Evolutionary conservation across 2,113 vertebrate species (phyloP), one percentile per base, ranked within the genome.

Genomic region (Mola mola): DNA sequence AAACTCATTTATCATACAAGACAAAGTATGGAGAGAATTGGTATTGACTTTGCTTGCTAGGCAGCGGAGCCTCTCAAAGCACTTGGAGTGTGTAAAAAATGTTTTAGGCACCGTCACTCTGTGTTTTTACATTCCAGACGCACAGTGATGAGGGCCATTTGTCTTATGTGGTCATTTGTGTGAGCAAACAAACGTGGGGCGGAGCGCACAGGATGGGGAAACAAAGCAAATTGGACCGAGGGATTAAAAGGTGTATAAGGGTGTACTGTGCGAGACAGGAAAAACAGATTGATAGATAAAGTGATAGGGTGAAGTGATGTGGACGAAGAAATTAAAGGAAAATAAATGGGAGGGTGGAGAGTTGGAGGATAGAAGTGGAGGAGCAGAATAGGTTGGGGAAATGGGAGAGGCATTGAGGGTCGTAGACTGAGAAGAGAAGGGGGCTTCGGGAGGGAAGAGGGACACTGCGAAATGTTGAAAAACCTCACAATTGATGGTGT

Each of bases 401-500:
- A n/a, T 9, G 78, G 82, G 79, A 83, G 82, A 81, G 79, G 82
- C 74, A 72, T 68, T 16, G 48, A 76, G 78, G 82, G 68, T 83
- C 80, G 73, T 82, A 78, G 86, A 80, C 67, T 16, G 56, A 63
- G 76, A 17, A 61, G 56, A 69, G 77, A 71, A 64, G n/a, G 50
- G 28, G 48, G 72, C 65, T 78, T 71, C 69, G 75, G 66, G 62
- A 72, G 40, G 68, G 60, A 59, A 53, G 66, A 64, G 80, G 58
- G 67, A 83, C 81, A 80, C 79, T 79, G 70, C 78, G 67, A 90
- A 91, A 87, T 87, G 84, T 81, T 90, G 87, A 90, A 92, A 88
- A 92, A 90, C 90, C 79, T 83, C 86, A 82, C 89, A 91, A 87
- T 90, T 91, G 89, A 92, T 90, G 90, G 89, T 91, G 88, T 92